Percentiles rank a stretch among this genome's conserved stretches.
Conservation (phyloP, 1,140 invertebrate genomes). For the Leptinotarsa undecemlineata region DNA sequence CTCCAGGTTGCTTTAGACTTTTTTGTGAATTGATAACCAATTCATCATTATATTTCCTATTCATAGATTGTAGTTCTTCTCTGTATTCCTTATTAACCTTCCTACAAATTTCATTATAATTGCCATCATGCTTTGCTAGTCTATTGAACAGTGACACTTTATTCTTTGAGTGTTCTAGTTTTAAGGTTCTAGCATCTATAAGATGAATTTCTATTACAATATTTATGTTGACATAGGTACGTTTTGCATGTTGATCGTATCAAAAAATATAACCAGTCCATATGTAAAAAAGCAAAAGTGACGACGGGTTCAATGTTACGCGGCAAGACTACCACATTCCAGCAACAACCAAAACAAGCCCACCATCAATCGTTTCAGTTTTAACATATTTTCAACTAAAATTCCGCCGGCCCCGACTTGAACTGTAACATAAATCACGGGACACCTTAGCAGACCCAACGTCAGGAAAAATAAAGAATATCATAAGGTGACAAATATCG, state of each 20-base stretch:
- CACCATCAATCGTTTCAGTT: conserved; percentile 19
- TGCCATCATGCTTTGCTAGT: too few relatives aligned
- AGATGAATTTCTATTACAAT: too few relatives aligned
- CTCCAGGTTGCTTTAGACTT: too few relatives aligned
- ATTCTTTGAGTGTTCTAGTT: too few relatives aligned
- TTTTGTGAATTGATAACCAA: too few relatives aligned
- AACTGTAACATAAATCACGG: conserved; percentile 14
- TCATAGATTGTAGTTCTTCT: too few relatives aligned
- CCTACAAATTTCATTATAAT: too few relatives aligned
- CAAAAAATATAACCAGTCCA: conserved; percentile 1
- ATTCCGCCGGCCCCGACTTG: conserved; percentile 1
- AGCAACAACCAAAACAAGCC: conserved; percentile 18
- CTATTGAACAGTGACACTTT: too few relatives aligned
- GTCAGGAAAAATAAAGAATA: background rate
- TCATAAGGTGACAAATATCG: conserved; percentile 15
- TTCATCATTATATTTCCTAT: too few relatives aligned
- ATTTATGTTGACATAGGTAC: too few relatives aligned
- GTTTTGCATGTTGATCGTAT: background rate
- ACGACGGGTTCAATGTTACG: background rate
- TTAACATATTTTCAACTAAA: conserved; percentile 22
- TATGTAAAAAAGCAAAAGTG: conserved; percentile 16
- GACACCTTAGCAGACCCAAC: conserved; percentile 18
- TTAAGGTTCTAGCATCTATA: too few relatives aligned
- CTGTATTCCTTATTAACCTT: too few relatives aligned
- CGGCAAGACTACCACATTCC: conserved; percentile 23